A percentile compares a stretch with the other conserved stretches of the same genome.
phyloP scores from a whole-genome alignment of 2,113 vertebrate species.

The Cephalopterus ornatus region DNA sequence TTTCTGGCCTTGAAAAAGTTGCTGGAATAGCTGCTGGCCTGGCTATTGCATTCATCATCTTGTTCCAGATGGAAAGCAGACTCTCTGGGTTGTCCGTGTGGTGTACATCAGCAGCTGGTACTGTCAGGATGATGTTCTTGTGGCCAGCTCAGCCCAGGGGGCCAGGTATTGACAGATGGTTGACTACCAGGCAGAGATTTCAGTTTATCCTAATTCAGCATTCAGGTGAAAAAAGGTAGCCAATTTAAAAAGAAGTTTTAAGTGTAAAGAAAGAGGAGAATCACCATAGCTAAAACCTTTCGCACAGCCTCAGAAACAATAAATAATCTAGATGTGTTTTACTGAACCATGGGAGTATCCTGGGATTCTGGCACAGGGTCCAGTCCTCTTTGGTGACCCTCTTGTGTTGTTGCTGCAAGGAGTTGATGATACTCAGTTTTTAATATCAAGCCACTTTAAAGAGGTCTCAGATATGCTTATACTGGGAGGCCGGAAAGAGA shows the following conservation, averaged over 20 bases:
- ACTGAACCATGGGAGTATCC: not conserved
- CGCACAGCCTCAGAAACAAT: not conserved
- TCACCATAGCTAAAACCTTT: not conserved
- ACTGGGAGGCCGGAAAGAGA: not conserved
- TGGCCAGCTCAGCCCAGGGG: constrained; percentile 83
- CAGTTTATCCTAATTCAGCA: constrained; percentile 59
- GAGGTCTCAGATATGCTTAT: not conserved
- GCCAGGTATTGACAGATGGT: constrained; percentile 63
- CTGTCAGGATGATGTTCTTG: constrained; percentile 79
- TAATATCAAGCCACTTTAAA: not conserved
- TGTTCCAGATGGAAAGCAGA: constrained; percentile 74
- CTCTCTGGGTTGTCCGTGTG: constrained; percentile 71
- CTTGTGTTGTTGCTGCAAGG: not conserved
- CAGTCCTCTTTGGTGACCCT: not conserved
- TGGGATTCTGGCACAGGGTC: not conserved
- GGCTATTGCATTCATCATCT: constrained; percentile 76
- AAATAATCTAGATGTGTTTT: not conserved
- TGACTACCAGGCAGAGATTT: constrained; percentile 63
- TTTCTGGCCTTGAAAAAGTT: constrained; percentile 80
- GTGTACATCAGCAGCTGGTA: constrained; percentile 67
- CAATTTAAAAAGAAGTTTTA: not conserved
- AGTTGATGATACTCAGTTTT: not conserved
- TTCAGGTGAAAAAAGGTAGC: not conserved
- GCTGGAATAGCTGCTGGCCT: constrained; percentile 73
- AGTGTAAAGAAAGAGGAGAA: not conserved